Conservation (phyloP, 2,888 invertebrate genomes). For the Aspidiotus destructor region DNA sequence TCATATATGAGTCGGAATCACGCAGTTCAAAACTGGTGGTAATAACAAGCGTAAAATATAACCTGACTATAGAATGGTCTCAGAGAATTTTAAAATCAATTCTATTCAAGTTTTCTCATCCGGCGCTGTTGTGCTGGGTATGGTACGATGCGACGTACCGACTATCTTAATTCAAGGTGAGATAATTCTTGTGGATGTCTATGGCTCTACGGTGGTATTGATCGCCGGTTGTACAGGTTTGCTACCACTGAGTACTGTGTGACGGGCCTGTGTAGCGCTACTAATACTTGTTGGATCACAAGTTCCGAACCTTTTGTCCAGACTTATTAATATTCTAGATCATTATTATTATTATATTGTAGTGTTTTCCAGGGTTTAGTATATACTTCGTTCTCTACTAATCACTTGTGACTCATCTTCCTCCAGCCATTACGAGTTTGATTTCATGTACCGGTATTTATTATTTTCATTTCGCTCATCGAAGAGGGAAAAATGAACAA, state of each 20-base stretch:
- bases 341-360: conserved; percentile 5
- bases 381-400: not conserved
- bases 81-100: no score
- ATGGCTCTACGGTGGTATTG: no score
- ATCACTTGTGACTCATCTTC: conserved; percentile 17
- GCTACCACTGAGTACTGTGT: not conserved
- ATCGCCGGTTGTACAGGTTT: not conserved
- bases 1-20: no score
- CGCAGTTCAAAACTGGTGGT: no score
- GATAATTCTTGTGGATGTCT: no score
- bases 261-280: not conserved
- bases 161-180: no score
- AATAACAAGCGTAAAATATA: no score
- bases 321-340: conserved; percentile 18
- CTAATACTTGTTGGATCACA: not conserved
- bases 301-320: conserved; percentile 14
- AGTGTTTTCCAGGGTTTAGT: not conserved
- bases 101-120: no score
- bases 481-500: conserved; percentile 5
- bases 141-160: no score
- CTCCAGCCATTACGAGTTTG: not conserved
- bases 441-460: not conserved
- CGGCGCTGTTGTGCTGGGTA: no score
- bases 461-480: not conserved
- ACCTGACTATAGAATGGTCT: no score